Percentiles rank a stretch among this genome's conserved stretches.
phyloP scores from a whole-genome alignment of 1,140 invertebrate genomes.

The Hycleus cichorii region DNA sequence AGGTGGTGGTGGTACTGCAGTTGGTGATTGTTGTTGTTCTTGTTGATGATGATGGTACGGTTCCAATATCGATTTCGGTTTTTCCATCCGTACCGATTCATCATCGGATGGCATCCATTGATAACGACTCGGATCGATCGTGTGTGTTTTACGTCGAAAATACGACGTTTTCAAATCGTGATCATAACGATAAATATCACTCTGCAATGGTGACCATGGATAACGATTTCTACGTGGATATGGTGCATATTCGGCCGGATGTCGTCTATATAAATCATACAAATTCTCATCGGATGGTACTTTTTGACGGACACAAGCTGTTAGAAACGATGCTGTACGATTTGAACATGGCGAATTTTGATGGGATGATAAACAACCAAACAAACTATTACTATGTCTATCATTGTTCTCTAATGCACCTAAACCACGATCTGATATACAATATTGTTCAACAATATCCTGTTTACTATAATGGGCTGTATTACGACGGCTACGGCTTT shows the following conservation, averaged over 20 bases:
- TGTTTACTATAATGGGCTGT: conserved; percentile 72
- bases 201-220: conserved; percentile 46
- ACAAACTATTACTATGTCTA: conserved; percentile 51
- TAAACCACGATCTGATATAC: conserved; percentile 82
- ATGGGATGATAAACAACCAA: conserved; percentile 74
- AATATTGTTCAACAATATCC: conserved; percentile 84
- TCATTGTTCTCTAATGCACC: conserved; percentile 62
- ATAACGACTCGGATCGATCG: conserved; percentile 60
- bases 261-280: conserved; percentile 47
- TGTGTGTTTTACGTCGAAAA: conserved; percentile 64
- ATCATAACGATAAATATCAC: conserved; percentile 52
- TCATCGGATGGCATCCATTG: conserved; percentile 69
- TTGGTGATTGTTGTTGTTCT: conserved; percentile 12
- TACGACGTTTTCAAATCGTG: conserved; percentile 67
- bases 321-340: conserved; percentile 61
- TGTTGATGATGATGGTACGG: conserved; percentile 12
- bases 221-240: conserved; percentile 49
- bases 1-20: conserved; percentile 17
- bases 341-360: conserved; percentile 53
- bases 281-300: conserved; percentile 81
- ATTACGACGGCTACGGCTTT: conserved; percentile 38
- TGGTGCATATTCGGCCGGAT: conserved; percentile 58
- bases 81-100: conserved; percentile 60
- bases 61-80: conserved; percentile 49
- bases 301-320: conserved; percentile 73